A percentile compares a stretch with the other conserved stretches of the same genome.
Evolutionary conservation across 2,888 invertebrate genomes (phyloP).

Genomic region (Ormyrus thymus): DNA sequence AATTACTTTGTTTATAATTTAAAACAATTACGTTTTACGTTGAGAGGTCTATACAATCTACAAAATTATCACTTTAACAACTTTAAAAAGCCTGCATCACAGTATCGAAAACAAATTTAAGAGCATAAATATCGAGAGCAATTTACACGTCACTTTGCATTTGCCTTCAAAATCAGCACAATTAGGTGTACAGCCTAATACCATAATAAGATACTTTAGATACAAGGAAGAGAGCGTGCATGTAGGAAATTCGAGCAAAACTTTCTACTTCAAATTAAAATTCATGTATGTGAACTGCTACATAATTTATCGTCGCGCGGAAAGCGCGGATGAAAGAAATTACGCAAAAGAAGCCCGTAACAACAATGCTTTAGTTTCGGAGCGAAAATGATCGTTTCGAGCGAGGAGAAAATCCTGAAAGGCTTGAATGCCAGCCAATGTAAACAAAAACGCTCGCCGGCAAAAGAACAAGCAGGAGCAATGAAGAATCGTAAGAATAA

Average conservation of each 20-base stretch:
- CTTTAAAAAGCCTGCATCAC: no score
- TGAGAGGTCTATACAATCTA: no score
- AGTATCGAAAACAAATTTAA: no score
- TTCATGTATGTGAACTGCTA: slow-evolving; percentile 13
- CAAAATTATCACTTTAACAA: no score
- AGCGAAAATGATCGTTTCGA: slow-evolving; percentile 10
- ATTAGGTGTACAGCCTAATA: no score
- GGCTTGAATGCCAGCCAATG: slow-evolving; percentile 2
- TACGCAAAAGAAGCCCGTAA: slow-evolving; percentile 14
- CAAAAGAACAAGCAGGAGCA: background rate
- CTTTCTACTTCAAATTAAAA: slow-evolving; percentile 34
- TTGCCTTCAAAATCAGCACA: no score
- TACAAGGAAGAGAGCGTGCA: background rate
- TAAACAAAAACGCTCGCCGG: slow-evolving; percentile 44
- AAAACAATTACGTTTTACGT: no score
- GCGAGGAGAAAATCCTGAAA: slow-evolving; percentile 28
- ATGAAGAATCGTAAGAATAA: slow-evolving; percentile 13
- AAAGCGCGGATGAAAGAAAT: slow-evolving; percentile 25
- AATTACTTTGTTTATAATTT: no score
- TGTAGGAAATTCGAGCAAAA: background rate
- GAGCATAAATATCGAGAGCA: no score
- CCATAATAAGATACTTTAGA: background rate
- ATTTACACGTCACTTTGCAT: no score
- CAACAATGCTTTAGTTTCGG: slow-evolving; percentile 19
- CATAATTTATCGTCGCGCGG: slow-evolving; percentile 29